Base-by-base conservation (phyloP, 2,113 vertebrate genomes). In the Oostethus manadensis region DNA sequence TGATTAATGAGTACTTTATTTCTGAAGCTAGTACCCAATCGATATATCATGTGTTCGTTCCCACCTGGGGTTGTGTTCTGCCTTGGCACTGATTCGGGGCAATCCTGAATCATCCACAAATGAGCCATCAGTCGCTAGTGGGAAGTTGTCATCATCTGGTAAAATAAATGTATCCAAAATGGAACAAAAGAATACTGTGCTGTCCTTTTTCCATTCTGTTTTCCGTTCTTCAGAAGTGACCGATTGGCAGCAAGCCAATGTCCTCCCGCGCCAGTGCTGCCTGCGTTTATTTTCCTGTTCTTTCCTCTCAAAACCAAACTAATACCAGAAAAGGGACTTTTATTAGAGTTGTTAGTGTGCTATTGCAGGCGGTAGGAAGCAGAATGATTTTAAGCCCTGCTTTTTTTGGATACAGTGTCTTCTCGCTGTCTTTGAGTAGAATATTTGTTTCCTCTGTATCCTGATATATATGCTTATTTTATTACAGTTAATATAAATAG, bases 61-160 rank as follows among this genome's bases (percentile, higher is more conserved):
- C n/a, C 14, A 64, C 69, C 66, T 84, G 67, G 71, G 68, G 74
- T 74, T 62, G 18, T 50, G 50, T 62, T 58, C 63, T 63, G 71
- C 58, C 54, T 63, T 69, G 76, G 73, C 53, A 49, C 26, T 2
- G 8, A 38, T 59, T 80, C 71, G 70, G 77, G 86, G 86, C 86
- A 80, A 79, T 70, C 66, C 60, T 62, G 75, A 88, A 79, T 87
- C 76, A 73, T 79, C 63, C 51, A 62, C 66, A 84, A 88, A 89
- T 76, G 76, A 84, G 79, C 71, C 82, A 17, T 77, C 66, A 44
- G 50, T 71, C 83, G 84, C 83, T 62, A 17, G 74, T 78, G 77
- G n/a, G 70, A 67, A 70, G 56, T 59, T 77, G 72, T 74, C 74
- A 73, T 87, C 86, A 84, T 90, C 86, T 88, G 88, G 76, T 79